Evolutionary conservation across 2,113 vertebrate species (phyloP).

Genomic region (Lagopus leucura): DNA sequence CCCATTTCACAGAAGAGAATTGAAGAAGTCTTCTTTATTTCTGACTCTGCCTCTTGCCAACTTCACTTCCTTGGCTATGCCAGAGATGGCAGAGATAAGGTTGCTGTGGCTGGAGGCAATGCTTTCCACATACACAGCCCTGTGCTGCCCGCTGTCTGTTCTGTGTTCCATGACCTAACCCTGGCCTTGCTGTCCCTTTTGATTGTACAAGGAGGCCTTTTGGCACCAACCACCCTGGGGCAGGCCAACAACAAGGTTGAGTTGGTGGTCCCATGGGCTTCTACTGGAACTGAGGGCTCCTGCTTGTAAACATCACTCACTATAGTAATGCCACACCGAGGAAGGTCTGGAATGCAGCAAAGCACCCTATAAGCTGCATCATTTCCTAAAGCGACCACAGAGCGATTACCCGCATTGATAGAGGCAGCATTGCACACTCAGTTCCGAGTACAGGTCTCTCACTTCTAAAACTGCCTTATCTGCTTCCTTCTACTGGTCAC

Average conservation of each 20-base stretch:
- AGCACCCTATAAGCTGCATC: not conserved
- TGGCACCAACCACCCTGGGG: too few relatives aligned
- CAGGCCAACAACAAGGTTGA: fast-evolving
- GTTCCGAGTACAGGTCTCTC: not conserved
- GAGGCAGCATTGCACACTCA: not conserved
- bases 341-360: not conserved
- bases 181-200: not conserved
- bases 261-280: not conserved
- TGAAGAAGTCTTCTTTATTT: not conserved
- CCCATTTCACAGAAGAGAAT: not conserved
- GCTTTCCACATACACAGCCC: not conserved
- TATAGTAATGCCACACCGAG: fast-evolving
- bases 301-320: not conserved
- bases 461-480: not conserved
- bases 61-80: not conserved
- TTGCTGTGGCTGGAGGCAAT: fast-evolving
- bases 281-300: not conserved
- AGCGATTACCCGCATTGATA: not conserved
- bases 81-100: not conserved
- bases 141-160: not conserved
- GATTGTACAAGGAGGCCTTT: too few relatives aligned
- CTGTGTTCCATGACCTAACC: not conserved
- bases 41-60: not conserved
- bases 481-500: too few relatives aligned
- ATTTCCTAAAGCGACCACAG: not conserved